Percentiles rank a stretch among this genome's conserved stretches.
Evolutionary conservation across 2,113 vertebrate genomes (phyloP).

Genomic region (Coryphaenoides rupestris): DNA sequence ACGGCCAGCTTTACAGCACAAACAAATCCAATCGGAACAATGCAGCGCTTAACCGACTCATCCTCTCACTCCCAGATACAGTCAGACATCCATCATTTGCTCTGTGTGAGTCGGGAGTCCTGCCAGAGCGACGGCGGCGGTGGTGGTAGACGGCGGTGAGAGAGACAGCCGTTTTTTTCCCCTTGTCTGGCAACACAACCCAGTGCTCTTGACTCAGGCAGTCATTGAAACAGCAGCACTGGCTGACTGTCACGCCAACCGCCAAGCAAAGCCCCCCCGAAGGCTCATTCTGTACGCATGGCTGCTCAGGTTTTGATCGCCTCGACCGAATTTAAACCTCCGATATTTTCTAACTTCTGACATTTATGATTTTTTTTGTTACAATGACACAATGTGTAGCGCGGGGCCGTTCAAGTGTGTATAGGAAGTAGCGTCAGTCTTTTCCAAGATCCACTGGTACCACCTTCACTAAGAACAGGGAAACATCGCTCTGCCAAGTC

Average conservation of each 20-base stretch:
- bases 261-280: no score
- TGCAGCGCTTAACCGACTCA: conserved; percentile 53
- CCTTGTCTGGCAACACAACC: conserved; percentile 33
- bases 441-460: no score
- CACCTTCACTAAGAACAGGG: no score
- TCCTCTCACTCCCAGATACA: conserved; percentile 40
- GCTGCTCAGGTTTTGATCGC: no score
- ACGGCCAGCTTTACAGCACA: conserved; percentile 39
- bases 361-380: background rate
- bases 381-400: background rate
- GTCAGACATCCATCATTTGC: conserved; percentile 46
- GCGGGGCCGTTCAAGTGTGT: no score
- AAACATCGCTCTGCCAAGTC: no score
- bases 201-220: conserved; percentile 9
- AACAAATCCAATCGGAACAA: conserved; percentile 46
- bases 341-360: no score
- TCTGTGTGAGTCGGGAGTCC: conserved; percentile 33
- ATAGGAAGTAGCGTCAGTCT: background rate
- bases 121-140: conserved; percentile 13
- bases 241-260: no score
- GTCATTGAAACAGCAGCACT: no score
- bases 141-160: conserved; percentile 18
- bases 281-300: no score
- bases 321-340: no score
- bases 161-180: conserved; percentile 23